Evolutionary conservation across 2,888 invertebrate genomes (phyloP).

Genomic region (Xestia rhomboidea): DNA sequence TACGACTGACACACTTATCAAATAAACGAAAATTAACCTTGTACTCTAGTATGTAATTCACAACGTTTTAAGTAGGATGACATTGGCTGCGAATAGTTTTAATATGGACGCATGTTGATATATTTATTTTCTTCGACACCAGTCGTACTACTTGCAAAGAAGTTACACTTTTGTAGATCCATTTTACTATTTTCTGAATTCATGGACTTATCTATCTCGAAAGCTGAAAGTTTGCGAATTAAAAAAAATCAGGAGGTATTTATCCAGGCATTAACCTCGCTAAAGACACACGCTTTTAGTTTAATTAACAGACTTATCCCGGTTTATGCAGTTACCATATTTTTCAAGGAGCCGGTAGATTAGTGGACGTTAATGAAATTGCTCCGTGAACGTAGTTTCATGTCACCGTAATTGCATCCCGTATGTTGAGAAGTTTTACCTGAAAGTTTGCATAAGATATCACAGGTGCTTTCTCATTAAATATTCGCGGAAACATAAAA

Average conservation of each 20-base stretch:
- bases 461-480: background rate
- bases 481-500: background rate
- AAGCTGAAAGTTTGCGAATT: background rate
- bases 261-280: background rate
- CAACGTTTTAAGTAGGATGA: slow-evolving; percentile 67
- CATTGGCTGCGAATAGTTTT: slow-evolving; percentile 71
- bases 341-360: background rate
- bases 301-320: no score
- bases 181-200: background rate
- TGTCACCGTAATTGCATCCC: background rate
- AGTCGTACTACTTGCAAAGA: slow-evolving; percentile 1
- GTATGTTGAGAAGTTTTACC: background rate
- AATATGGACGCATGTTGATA: slow-evolving; percentile 54
- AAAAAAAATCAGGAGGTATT: background rate
- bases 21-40: slow-evolving; percentile 71
- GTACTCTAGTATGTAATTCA: slow-evolving; percentile 68
- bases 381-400: background rate
- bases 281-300: background rate
- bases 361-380: background rate
- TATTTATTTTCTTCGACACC: slow-evolving; percentile 41
- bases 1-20: slow-evolving; percentile 63
- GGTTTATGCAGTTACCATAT: background rate
- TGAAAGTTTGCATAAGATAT: background rate
- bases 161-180: background rate
- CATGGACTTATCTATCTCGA: background rate